A percentile compares a stretch with the other conserved stretches of the same genome.
phyloP scores from a whole-genome alignment of 2,797 vertebrate genomes.

The Miopithecus talapoin region DNA sequence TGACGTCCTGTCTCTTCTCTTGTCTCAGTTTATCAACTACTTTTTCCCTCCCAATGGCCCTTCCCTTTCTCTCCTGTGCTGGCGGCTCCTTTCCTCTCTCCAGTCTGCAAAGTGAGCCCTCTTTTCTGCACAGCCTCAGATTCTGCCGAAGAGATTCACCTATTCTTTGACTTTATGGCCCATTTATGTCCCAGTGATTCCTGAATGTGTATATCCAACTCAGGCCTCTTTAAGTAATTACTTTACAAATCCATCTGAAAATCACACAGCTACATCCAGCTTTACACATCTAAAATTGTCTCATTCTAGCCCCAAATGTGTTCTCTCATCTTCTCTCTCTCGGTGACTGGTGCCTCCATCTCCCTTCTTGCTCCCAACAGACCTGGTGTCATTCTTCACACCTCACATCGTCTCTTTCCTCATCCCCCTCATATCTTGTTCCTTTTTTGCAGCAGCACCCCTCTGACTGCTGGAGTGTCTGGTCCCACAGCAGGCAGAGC shows the following conservation, averaged over 20 bases:
- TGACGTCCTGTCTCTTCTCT: background rate
- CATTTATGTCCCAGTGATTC: background rate
- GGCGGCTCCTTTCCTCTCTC: background rate
- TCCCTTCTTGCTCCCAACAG: no score
- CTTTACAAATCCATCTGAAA: background rate
- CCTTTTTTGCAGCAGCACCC: rapidly evolving
- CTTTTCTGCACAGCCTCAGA: rapidly evolving
- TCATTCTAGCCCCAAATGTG: background rate
- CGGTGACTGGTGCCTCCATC: rapidly evolving
- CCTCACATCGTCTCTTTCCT: rapidly evolving
- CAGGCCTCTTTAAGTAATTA: background rate
- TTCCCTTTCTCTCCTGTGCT: background rate
- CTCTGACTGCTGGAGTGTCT: no score
- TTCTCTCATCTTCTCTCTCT: rapidly evolving
- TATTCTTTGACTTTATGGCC: background rate
- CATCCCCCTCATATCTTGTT: rapidly evolving
- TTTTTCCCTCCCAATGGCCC: rapidly evolving
- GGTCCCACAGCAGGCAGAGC: background rate
- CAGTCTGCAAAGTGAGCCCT: rapidly evolving
- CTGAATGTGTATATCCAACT: rapidly evolving
- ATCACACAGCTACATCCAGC: rapidly evolving
- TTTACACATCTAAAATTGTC: rapidly evolving
- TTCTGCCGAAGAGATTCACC: rapidly evolving
- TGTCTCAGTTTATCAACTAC: rapidly evolving
- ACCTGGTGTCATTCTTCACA: background rate